Conservation (phyloP, 2,797 vertebrate species). For the Mormyrus hasselquistii region DNA sequence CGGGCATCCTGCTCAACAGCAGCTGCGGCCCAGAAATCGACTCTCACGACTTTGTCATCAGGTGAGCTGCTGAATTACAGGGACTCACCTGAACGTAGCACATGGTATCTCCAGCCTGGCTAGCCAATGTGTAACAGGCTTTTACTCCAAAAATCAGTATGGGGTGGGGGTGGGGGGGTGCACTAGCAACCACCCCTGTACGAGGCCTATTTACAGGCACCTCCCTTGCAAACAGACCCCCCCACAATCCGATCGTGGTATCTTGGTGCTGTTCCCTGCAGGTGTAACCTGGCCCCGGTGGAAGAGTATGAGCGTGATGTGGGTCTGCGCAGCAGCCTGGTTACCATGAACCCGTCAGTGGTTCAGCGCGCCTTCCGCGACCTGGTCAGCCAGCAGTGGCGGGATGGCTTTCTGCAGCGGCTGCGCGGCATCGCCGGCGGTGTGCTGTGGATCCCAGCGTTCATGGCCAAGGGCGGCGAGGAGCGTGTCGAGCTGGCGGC, state of each 20-base stretch:
- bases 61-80: conserved; percentile 53
- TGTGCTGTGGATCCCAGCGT: conserved; percentile 94
- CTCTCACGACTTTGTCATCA: conserved; percentile 84
- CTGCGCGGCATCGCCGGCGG: conserved; percentile 80
- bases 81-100: background rate
- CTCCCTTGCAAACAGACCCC: background rate
- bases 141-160: background rate
- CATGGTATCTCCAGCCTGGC: background rate
- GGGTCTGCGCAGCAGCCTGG: conserved; percentile 78
- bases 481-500: conserved; percentile 90
- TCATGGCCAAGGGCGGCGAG: conserved; percentile 94
- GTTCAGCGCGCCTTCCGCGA: conserved; percentile 92
- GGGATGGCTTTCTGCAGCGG: conserved; percentile 76
- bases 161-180: background rate
- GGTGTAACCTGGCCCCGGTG: conserved; percentile 95
- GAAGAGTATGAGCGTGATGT: conserved; percentile 81
- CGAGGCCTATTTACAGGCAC: background rate
- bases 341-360: conserved; percentile 97
- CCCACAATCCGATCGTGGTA: background rate
- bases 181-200: background rate
- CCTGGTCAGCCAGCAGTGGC: conserved; percentile 82
- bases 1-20: conserved; percentile 86
- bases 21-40: conserved; percentile 88
- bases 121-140: background rate
- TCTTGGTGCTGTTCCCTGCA: conserved; percentile 35